Evolutionary conservation across 2,113 vertebrate species (phyloP).

Genomic region (Bambusicola thoracicus): DNA sequence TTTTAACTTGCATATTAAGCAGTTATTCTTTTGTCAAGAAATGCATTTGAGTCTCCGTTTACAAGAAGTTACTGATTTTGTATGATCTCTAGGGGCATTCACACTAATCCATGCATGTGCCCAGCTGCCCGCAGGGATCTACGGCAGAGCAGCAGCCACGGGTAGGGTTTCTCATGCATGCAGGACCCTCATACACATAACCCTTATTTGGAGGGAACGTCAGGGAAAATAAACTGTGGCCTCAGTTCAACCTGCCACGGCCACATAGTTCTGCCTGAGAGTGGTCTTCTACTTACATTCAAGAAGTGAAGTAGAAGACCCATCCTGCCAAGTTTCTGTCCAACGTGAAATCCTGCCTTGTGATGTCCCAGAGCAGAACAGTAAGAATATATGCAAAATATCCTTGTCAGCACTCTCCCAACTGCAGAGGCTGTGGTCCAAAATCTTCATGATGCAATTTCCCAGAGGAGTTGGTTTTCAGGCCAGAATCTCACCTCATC

Average conservation of each 20-base stretch:
- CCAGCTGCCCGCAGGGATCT: background rate
- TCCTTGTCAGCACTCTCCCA: background rate
- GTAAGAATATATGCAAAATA: background rate
- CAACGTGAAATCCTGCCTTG: background rate
- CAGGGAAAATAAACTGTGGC: background rate
- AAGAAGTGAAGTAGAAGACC: background rate
- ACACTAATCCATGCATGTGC: background rate
- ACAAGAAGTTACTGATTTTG: background rate
- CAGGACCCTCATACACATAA: background rate
- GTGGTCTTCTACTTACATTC: background rate
- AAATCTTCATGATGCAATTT: slow-evolving; percentile 1
- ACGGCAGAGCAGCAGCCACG: background rate
- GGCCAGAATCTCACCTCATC: slow-evolving; percentile 16
- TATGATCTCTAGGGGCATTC: background rate
- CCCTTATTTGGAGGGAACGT: background rate
- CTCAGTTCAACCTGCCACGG: background rate
- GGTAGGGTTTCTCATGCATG: background rate
- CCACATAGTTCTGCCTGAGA: background rate
- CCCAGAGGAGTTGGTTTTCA: slow-evolving; percentile 26
- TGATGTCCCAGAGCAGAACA: background rate
- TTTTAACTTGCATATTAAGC: background rate
- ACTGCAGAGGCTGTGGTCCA: background rate
- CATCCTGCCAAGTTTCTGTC: background rate
- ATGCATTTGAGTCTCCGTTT: background rate
- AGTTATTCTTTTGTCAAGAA: background rate